phyloP scores from a whole-genome alignment of 2,113 vertebrate genomes.

The Rhabdomys dilectus region DNA sequence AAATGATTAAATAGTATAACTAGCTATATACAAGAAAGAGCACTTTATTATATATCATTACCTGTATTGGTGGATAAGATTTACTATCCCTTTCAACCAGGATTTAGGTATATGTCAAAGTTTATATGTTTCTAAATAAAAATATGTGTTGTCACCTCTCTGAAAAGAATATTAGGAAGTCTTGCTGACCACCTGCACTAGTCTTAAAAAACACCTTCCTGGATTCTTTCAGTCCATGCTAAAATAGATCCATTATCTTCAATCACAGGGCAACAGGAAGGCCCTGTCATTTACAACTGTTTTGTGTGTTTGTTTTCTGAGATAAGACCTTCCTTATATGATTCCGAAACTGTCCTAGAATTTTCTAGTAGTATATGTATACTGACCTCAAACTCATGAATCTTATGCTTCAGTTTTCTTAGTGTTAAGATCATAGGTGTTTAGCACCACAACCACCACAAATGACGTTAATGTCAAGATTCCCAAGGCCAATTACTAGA shows the following conservation, averaged over 20 bases:
- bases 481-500: neutral
- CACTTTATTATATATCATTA: neutral
- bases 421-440: neutral
- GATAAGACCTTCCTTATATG: neutral
- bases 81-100: neutral
- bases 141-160: neutral
- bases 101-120: neutral
- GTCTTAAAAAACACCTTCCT: neutral
- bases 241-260: neutral
- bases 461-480: neutral
- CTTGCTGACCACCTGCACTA: neutral
- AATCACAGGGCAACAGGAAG: neutral
- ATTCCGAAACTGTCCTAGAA: neutral
- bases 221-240: neutral
- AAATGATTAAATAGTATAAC: neutral
- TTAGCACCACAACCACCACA: neutral
- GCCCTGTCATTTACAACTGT: neutral
- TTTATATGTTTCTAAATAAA: neutral
- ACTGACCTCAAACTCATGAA: neutral
- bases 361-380: neutral
- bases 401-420: neutral
- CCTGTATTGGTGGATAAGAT: neutral
- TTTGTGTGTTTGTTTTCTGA: neutral
- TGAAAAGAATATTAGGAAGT: neutral
- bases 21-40: neutral